Conservation (phyloP, 92 coral and sea anemone genomes). For the Pocillopora grandis region DNA sequence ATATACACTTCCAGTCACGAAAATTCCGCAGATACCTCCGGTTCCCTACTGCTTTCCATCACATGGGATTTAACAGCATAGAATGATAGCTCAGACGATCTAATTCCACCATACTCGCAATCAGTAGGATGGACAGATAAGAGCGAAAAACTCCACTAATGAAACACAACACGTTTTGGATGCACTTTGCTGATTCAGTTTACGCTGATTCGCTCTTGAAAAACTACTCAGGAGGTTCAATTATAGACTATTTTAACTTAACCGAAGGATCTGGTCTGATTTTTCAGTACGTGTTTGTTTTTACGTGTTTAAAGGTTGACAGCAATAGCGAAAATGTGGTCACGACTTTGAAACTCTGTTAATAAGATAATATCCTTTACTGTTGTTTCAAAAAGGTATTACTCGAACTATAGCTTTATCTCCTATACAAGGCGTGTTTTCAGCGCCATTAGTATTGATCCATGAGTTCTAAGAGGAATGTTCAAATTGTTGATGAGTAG, state of each 20-base stretch:
- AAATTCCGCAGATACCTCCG: constrained; percentile 34
- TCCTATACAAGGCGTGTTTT: constrained; percentile 12
- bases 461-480: constrained; percentile 1
- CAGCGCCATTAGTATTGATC: constrained; percentile 7
- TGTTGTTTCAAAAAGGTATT: background rate
- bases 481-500: background rate
- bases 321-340: background rate
- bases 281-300: background rate
- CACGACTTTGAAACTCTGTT: constrained; percentile 3
- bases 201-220: background rate
- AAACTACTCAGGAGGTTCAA: background rate
- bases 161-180: background rate
- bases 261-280: background rate
- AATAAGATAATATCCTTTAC: constrained; percentile 20
- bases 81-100: constrained; percentile 32
- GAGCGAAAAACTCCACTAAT: background rate
- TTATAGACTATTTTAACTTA: background rate
- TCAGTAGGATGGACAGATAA: background rate
- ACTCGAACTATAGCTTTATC: constrained; percentile 22
- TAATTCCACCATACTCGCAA: constrained; percentile 11
- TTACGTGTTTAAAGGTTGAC: constrained; percentile 33
- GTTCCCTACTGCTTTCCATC: constrained; percentile 26
- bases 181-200: background rate
- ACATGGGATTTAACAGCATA: constrained; percentile 27
- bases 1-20: constrained; percentile 28